Percentiles rank a stretch among this genome's conserved stretches.
These are phyloP conservation scores for Antrozous pallidus DNA, from an alignment of 2,797 vertebrate species.

Conservation along the genomic window DNA sequence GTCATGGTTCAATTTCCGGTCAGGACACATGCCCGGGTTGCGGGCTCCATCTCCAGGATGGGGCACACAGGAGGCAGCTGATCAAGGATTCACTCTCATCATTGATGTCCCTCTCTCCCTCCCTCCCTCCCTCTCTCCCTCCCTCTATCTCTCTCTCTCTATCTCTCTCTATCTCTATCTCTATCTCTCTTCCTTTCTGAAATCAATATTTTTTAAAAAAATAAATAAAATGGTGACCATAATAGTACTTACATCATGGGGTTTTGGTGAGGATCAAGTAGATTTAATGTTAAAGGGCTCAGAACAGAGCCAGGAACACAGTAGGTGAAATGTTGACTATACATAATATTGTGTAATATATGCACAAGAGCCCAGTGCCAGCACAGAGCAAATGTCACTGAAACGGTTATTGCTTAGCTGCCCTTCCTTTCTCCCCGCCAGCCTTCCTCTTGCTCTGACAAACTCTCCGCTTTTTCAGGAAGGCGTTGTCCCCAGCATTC, in stretches of 20 bases:
- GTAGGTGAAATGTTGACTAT: not conserved
- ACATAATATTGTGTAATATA: not conserved
- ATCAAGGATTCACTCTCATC: no score
- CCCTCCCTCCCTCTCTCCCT: no score
- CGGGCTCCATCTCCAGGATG: no score
- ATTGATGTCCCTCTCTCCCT: no score
- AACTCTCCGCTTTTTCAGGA: constrained; percentile 51
- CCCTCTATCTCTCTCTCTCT: no score
- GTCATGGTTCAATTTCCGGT: no score
- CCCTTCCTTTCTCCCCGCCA: not conserved
- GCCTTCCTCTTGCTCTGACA: not conserved
- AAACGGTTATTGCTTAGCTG: not conserved
- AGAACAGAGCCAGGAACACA: not conserved
- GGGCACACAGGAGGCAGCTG: no score
- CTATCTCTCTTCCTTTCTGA: no score
- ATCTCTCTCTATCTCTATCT: no score
- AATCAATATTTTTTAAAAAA: no score
- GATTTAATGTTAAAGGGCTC: not conserved
- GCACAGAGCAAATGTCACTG: not conserved
- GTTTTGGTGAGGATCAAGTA: constrained; percentile 6
- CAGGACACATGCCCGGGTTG: no score
- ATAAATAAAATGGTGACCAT: not conserved
- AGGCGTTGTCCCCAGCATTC: not conserved
- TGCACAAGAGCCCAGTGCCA: not conserved
- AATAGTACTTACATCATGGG: not conserved